A percentile compares a stretch with the other conserved stretches of the same genome.
Conservation (phyloP, 2,113 vertebrate species). For the Prolemur simus region DNA sequence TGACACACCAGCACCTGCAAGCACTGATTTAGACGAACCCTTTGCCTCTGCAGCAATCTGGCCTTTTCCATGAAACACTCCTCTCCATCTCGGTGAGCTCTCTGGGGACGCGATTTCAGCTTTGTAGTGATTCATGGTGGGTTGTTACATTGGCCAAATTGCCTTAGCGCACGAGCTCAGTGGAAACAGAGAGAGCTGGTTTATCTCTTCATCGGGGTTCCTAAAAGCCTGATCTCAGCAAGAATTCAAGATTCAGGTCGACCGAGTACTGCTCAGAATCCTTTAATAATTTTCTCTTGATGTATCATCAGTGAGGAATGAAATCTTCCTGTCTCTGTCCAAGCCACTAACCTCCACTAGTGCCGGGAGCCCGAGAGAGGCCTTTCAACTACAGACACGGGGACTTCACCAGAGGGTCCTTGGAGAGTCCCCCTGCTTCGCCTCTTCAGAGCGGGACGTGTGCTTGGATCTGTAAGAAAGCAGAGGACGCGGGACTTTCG, state of each 20-base stretch:
- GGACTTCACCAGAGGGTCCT: background rate
- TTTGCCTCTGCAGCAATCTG: background rate
- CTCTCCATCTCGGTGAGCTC: background rate
- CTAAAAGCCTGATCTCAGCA: background rate
- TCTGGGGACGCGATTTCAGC: background rate
- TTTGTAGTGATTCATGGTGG: background rate
- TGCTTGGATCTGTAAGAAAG: background rate
- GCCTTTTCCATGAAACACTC: background rate
- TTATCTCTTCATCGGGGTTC: background rate
- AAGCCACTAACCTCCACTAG: background rate
- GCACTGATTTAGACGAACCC: background rate
- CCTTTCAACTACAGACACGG: background rate
- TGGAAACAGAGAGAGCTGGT: background rate
- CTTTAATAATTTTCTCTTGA: background rate
- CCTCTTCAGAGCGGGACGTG: background rate
- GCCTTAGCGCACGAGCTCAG: background rate
- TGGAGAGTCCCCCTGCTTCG: rapidly evolving
- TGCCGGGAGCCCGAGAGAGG: background rate
- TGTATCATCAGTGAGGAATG: background rate
- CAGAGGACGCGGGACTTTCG: background rate
- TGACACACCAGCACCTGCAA: background rate
- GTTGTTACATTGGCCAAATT: background rate
- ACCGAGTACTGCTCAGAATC: background rate
- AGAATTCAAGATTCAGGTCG: background rate
- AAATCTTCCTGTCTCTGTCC: background rate